phyloP scores from a whole-genome alignment of 2,113 vertebrate species.

The Lucifuga dentata region DNA sequence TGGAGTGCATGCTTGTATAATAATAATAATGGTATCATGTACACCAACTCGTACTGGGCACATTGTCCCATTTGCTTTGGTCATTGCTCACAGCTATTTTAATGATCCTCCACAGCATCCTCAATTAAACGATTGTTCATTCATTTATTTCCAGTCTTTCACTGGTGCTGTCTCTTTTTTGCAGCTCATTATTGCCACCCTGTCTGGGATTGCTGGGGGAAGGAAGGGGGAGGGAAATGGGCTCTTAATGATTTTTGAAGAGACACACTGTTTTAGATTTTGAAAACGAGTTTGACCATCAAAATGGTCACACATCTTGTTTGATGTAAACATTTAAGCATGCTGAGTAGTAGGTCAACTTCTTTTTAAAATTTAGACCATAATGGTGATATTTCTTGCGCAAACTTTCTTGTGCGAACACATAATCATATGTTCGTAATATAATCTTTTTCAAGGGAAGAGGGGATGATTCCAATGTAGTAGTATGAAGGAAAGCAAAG shows the following conservation, averaged over 20 bases:
- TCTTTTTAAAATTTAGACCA: constrained; percentile 4
- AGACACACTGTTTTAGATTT: constrained; percentile 1
- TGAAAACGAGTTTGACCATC: constrained; percentile 23
- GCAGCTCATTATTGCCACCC: constrained; percentile 12
- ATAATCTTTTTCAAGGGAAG: too few species aligned
- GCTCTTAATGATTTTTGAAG: constrained; percentile 28
- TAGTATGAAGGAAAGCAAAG: too few species aligned
- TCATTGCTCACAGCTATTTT: constrained; percentile 50
- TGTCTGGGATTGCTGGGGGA: constrained; percentile 15
- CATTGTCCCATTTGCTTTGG: constrained; percentile 40
- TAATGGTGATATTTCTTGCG: too few species aligned
- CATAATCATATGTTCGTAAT: too few species aligned
- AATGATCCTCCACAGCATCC: constrained; percentile 26
- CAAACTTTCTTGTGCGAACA: too few species aligned
- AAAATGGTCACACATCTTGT: constrained; percentile 27
- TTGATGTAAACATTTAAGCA: constrained; percentile 34
- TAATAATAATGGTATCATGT: constrained; percentile 4
- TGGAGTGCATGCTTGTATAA: not conserved
- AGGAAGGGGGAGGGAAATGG: not conserved
- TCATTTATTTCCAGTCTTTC: constrained; percentile 47
- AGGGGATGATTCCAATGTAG: too few species aligned
- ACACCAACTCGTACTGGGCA: constrained; percentile 5
- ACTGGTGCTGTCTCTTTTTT: constrained; percentile 12
- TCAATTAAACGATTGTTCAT: constrained; percentile 45
- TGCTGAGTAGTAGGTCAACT: constrained; percentile 15